These are phyloP conservation scores for Prionailurus bengalensis DNA, from an alignment of 2,113 vertebrate genomes.

Conservation along the genomic window DNA sequence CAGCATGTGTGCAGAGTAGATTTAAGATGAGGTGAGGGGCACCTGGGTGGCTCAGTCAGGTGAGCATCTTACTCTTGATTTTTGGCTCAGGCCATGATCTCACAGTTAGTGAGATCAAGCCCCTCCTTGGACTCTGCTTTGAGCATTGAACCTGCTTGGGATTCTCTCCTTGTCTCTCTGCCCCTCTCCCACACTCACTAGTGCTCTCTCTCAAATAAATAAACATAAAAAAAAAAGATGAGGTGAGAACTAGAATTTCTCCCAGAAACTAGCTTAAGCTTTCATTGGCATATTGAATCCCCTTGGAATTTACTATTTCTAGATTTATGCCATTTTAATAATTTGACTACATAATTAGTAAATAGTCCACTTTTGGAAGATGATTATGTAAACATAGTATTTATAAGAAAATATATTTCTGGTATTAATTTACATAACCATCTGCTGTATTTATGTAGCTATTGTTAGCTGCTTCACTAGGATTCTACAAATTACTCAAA, in stretches of 20 bases:
- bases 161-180: too few species aligned
- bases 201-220: too few species aligned
- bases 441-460: constrained; percentile 32
- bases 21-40: not conserved
- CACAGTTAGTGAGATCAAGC: too few species aligned
- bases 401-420: constrained; percentile 58
- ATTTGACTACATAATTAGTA: constrained; percentile 42
- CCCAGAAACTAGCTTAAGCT: constrained; percentile 10
- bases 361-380: not conserved
- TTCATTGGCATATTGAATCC: constrained; percentile 26
- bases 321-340: constrained; percentile 39
- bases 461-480: not conserved
- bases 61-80: too few species aligned
- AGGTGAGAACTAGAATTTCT: constrained; percentile 23
- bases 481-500: constrained; percentile 51
- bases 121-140: too few species aligned
- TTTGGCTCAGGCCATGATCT: too few species aligned
- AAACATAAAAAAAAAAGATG: not conserved
- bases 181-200: too few species aligned
- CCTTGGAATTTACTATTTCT: not conserved
- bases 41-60: too few species aligned
- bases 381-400: constrained; percentile 19
- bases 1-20: not conserved
- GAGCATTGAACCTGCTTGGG: too few species aligned
- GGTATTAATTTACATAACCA: constrained; percentile 5